These are phyloP conservation scores for Drosophila pectinifera DNA, from an alignment of 1,140 invertebrate genomes.

Conservation along the genomic window DNA sequence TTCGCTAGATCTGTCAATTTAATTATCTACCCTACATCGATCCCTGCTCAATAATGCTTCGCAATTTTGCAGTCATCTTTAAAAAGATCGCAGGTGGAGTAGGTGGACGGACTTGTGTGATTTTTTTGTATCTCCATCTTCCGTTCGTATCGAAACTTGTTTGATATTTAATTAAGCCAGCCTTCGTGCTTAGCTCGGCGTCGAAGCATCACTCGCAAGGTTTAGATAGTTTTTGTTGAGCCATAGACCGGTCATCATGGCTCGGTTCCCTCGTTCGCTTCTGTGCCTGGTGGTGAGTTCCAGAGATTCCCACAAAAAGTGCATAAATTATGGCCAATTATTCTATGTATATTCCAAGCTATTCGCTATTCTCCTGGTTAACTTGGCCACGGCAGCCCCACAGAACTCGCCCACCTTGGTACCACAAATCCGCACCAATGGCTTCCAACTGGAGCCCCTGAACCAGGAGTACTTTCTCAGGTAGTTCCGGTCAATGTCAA, in stretches of 20 bases:
- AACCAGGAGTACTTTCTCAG: constrained; percentile 47
- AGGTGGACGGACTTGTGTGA: constrained; percentile 25
- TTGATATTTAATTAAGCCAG: constrained; percentile 38
- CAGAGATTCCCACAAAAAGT: background rate
- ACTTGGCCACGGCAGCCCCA: constrained; percentile 2
- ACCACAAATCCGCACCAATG: constrained; percentile 45
- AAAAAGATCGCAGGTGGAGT: constrained; percentile 17
- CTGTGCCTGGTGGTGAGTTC: constrained; percentile 19
- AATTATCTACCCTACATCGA: constrained; percentile 18
- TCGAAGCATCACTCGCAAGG: constrained; percentile 14
- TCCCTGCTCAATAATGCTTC: constrained; percentile 9
- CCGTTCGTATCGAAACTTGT: constrained; percentile 48
- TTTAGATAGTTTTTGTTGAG: constrained; percentile 32
- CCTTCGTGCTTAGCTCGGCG: constrained; percentile 19
- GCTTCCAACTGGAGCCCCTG: constrained; percentile 42
- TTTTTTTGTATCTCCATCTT: constrained; percentile 33
- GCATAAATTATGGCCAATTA: constrained; percentile 4
- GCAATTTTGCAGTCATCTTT: constrained; percentile 16
- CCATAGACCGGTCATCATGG: constrained; percentile 45
- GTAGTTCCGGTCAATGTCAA: constrained; percentile 17
- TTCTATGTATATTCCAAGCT: constrained; percentile 6
- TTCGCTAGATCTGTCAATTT: constrained; percentile 14
- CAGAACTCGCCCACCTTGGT: constrained; percentile 34
- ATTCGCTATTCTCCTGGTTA: constrained; percentile 27
- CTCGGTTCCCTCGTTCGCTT: background rate